A percentile compares a stretch with the other conserved stretches of the same genome.
Evolutionary conservation across 2,888 invertebrate species (phyloP).

Genomic region (Philhelius pedissequus): DNA sequence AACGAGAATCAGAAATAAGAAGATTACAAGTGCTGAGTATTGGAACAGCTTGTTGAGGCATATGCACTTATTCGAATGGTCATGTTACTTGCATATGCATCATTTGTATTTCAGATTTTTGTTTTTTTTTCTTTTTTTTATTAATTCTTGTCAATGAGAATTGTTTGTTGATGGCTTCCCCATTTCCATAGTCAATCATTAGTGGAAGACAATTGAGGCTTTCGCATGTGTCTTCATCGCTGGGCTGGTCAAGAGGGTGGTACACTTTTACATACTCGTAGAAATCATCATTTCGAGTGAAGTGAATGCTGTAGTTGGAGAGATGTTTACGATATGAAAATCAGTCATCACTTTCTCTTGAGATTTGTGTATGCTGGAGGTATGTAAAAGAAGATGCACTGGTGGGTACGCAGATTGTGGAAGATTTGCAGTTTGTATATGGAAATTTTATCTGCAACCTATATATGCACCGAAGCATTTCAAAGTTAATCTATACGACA

Average conservation of each 20-base stretch:
- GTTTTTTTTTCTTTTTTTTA: not conserved
- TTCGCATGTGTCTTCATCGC: not conserved
- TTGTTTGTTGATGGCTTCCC: conserved; percentile 5
- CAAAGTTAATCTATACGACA: too few relatives aligned
- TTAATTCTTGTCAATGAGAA: conserved; percentile 26
- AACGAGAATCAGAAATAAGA: conserved; percentile 55
- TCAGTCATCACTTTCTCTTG: conserved; percentile 38
- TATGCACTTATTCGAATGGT: conserved; percentile 13
- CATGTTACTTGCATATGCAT: not conserved
- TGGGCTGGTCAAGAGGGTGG: conserved; percentile 55
- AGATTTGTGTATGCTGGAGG: not conserved
- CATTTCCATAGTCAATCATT: not conserved
- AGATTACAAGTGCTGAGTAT: conserved; percentile 47
- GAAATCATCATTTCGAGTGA: conserved; percentile 46
- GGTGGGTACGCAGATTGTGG: not conserved
- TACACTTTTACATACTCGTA: conserved; percentile 32
- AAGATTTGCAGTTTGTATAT: not conserved
- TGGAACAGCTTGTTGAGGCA: not conserved
- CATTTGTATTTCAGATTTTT: not conserved
- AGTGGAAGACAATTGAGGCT: conserved; percentile 37
- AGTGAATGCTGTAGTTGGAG: conserved; percentile 38
- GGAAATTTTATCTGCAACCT: not conserved
- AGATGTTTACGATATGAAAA: not conserved
- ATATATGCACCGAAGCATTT: too few relatives aligned
- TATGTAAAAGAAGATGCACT: not conserved